Conservation (phyloP, 2,888 invertebrate species). For the Tromatobia lineatoria region DNA sequence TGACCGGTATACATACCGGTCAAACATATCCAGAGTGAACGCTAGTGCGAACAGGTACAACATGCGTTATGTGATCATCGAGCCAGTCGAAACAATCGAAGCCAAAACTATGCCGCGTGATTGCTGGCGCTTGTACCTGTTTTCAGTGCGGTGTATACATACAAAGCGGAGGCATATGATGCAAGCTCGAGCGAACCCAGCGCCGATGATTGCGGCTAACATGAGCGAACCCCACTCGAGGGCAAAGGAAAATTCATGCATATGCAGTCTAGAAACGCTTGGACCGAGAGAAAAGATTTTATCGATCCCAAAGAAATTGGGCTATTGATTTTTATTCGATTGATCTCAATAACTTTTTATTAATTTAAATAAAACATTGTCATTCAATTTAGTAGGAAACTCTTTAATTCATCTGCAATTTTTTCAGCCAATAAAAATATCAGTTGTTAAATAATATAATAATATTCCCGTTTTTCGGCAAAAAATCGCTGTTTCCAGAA, state of each 20-base stretch:
- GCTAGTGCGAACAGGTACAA: not conserved
- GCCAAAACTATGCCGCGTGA: conserved; percentile 5
- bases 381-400: no score
- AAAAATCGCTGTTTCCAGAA: no score
- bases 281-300: not conserved
- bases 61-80: conserved; percentile 2
- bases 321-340: no score
- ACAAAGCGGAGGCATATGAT: not conserved
- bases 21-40: not conserved
- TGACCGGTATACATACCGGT: no score
- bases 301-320: no score
- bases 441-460: no score
- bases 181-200: not conserved
- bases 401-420: no score
- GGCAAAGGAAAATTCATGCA: conserved; percentile 14
- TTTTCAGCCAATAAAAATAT: no score
- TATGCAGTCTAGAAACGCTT: not conserved
- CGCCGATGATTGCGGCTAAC: conserved; percentile 17
- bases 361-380: no score
- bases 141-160: not conserved
- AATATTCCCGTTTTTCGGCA: no score
- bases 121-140: conserved; percentile 21
- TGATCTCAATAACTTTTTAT: no score
- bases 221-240: conserved; percentile 12
- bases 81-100: conserved; percentile 27